Percentiles rank a stretch among this genome's conserved stretches.
Conservation (phyloP, 1,140 invertebrate species). For the Cryptotermes secundus region DNA sequence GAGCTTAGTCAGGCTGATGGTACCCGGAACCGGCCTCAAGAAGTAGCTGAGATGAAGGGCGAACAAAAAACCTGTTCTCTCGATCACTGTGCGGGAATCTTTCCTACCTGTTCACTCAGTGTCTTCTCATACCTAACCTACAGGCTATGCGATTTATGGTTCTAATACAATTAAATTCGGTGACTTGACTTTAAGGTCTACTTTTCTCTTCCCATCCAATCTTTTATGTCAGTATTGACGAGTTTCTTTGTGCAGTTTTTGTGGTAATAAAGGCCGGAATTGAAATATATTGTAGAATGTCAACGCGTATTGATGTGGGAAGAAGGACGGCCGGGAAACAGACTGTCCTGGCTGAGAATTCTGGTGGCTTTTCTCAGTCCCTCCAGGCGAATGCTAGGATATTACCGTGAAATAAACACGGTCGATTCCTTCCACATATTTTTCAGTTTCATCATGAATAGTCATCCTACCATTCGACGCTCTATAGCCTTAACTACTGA, state of each 20-base stretch:
- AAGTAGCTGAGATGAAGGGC: not conserved
- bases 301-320: too few relatives aligned
- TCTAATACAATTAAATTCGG: constrained; percentile 10
- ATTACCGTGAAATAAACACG: too few relatives aligned
- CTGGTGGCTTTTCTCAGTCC: too few relatives aligned
- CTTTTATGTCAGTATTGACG: not conserved
- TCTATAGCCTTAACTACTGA: too few relatives aligned
- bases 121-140: not conserved
- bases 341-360: too few relatives aligned
- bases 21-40: not conserved
- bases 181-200: not conserved
- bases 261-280: not conserved
- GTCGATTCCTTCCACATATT: too few relatives aligned
- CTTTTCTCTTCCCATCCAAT: not conserved
- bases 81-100: not conserved
- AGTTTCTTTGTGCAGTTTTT: not conserved
- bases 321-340: too few relatives aligned
- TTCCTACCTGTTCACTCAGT: not conserved
- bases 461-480: too few relatives aligned
- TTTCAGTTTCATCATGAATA: too few relatives aligned
- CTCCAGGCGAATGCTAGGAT: too few relatives aligned
- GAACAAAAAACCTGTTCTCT: not conserved
- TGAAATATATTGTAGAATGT: not conserved
- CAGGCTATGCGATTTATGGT: constrained; percentile 12
- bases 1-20: not conserved